A percentile compares a stretch with the other conserved stretches of the same genome.
These are phyloP conservation scores for Grapholita molesta DNA, from an alignment of 1,140 invertebrate species.

Conservation along the genomic window DNA sequence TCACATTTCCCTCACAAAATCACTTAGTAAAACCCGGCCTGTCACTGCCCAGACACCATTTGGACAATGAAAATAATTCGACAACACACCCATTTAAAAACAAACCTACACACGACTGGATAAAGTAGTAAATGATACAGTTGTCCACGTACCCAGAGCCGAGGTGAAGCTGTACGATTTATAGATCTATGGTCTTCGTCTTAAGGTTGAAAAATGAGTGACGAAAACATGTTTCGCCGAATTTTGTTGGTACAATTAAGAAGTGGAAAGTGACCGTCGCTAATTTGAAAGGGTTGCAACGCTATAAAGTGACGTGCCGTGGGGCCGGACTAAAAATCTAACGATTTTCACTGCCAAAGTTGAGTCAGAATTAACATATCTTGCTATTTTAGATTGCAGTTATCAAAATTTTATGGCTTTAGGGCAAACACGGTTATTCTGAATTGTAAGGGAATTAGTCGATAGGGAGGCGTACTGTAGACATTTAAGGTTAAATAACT, in stretches of 20 bases:
- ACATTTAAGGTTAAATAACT: not conserved
- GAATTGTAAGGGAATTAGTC: not conserved
- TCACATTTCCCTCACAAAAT: slow-evolving; percentile 42
- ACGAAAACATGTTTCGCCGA: not conserved
- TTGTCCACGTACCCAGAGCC: not conserved
- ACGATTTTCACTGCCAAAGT: slow-evolving; percentile 31
- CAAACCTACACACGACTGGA: slow-evolving; percentile 16
- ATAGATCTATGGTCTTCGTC: not conserved
- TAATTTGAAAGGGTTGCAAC: slow-evolving; percentile 49
- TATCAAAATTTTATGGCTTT: slow-evolving; percentile 12
- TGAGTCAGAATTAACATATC: slow-evolving; percentile 20
- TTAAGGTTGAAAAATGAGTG: slow-evolving; percentile 1
- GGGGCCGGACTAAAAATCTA: slow-evolving; percentile 25
- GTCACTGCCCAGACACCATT: slow-evolving; percentile 38
- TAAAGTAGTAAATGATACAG: not conserved
- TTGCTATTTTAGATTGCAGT: not conserved
- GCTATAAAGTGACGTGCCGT: slow-evolving; percentile 29
- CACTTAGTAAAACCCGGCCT: slow-evolving; percentile 46
- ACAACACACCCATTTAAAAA: slow-evolving; percentile 18
- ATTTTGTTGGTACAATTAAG: slow-evolving; percentile 40
- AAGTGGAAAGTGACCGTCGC: slow-evolving; percentile 54
- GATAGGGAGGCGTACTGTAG: not conserved
- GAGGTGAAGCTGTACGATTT: not conserved
- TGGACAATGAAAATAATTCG: slow-evolving; percentile 39
- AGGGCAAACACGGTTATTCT: not conserved